Conservation (phyloP, 2,113 vertebrate genomes). For the Steatornis caripensis region DNA sequence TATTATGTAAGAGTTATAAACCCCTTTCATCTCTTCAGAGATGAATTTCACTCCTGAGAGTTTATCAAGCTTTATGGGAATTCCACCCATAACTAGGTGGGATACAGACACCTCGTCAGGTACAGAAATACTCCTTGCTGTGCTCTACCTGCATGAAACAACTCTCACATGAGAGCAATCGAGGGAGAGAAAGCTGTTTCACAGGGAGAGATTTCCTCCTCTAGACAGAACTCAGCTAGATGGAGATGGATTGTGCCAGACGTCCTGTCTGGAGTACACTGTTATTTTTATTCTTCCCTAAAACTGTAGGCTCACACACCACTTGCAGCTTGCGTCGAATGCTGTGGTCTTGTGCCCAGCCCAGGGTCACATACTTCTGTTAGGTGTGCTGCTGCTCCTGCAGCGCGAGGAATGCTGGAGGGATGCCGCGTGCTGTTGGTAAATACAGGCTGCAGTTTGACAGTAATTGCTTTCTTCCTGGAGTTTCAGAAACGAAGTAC, state of each 20-base stretch:
- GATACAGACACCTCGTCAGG: not conserved
- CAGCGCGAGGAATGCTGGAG: conserved; percentile 60
- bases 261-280: not conserved
- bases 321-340: not conserved
- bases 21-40: not conserved
- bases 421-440: conserved; percentile 55
- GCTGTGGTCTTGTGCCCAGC: conserved; percentile 55
- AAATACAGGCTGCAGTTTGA: conserved; percentile 44
- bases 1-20: not conserved
- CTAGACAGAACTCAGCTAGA: not conserved
- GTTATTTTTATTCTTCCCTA: conserved; percentile 21
- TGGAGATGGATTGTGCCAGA: not conserved
- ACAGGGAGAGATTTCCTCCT: not conserved
- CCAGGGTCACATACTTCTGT: conserved; percentile 74
- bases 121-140: not conserved
- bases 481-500: not conserved
- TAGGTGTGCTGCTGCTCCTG: conserved; percentile 80
- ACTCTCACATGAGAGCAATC: not conserved
- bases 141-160: not conserved
- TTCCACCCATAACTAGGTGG: not conserved
- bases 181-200: not conserved
- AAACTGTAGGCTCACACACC: not conserved
- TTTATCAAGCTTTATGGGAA: not conserved
- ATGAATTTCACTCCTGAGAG: not conserved
- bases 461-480: conserved; percentile 25